Evolutionary conservation across 2,888 invertebrate species (phyloP), one percentile per base, ranked within the genome.

Genomic region (Lymantria monacha): DNA sequence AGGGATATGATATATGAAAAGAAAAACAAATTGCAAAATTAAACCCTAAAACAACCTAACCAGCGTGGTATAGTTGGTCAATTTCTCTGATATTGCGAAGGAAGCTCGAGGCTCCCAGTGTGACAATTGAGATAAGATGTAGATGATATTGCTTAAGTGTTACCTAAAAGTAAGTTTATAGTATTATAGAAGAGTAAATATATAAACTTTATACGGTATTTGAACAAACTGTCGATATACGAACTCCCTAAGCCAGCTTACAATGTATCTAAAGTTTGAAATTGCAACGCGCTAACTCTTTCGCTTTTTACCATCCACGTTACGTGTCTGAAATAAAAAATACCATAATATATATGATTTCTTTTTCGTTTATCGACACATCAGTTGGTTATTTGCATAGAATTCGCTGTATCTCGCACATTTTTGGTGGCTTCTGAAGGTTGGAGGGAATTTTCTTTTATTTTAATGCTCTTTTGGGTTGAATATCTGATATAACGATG

Each of bases 321-420:
- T 10, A 51, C 51, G 52, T 52, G 52, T 30, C 31, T 8, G 30
- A 36, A 30, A 30, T 48, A 9, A 36, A 31, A 52, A 52, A 30
- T 31, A 30, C 33, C 22, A 22, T 22, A 22, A 22, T 22, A 22
- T 22, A 22, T 22, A 22, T 22, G 22, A 22, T 22, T 22, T 22
- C n/a, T 22, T 5, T 31, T 33, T 52, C 48, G 38, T 48, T 48
- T 42, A 48, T 45, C 52, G 30, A 37, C 42, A 45, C 45, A 45
- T 45, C 41, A 37, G 12, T 1, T 12, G 31, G 10, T n/a, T 41
- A 48, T 53, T 53, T 46, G 43, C 46, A 53, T 49, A 46, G 13
- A 49, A 53, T 52, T 30, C 46, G 38, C 22, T 30, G 38, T 22
- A 14, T 38, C 22, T 8, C 40, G 33, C 15, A 33, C 36, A 36